These are phyloP conservation scores for Leucophenga maculata DNA, from an alignment of 2,888 invertebrate species.

Conservation along the genomic window DNA sequence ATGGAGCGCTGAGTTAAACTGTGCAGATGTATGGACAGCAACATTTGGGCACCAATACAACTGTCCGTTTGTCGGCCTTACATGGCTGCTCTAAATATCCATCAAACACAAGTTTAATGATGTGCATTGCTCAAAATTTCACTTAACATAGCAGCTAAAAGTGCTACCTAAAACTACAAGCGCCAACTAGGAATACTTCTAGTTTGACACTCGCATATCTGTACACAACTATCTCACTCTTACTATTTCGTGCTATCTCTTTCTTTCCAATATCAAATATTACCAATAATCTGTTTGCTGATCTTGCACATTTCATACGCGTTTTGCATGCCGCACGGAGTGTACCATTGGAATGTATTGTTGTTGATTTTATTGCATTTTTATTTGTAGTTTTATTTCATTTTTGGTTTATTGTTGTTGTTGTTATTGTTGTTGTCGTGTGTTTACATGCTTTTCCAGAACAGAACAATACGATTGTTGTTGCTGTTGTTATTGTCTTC, in stretches of 20 bases:
- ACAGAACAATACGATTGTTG: constrained; percentile 58
- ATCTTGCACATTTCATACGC: constrained; percentile 53
- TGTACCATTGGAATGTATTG: constrained; percentile 56
- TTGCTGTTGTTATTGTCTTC: constrained; percentile 20
- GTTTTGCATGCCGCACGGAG: constrained; percentile 47
- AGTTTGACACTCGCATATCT: no score
- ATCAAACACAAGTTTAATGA: no score
- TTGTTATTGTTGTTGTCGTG: constrained; percentile 46
- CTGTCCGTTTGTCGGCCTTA: no score
- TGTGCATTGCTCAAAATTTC: no score
- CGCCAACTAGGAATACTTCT: no score
- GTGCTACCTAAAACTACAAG: no score
- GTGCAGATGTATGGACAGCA: no score
- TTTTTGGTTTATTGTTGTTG: constrained; percentile 39
- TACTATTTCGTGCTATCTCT: constrained; percentile 2
- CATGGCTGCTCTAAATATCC: no score
- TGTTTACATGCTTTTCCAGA: constrained; percentile 47
- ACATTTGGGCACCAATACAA: no score
- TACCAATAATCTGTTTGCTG: constrained; percentile 50
- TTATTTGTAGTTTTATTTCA: constrained; percentile 34
- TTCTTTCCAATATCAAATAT: constrained; percentile 14
- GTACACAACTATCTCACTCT: background rate
- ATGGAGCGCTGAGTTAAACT: no score
- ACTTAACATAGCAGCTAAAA: no score
- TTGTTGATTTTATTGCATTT: constrained; percentile 50